Evolutionary conservation across 2,113 vertebrate species (phyloP).

Genomic region (Bothrops jararaca): DNA sequence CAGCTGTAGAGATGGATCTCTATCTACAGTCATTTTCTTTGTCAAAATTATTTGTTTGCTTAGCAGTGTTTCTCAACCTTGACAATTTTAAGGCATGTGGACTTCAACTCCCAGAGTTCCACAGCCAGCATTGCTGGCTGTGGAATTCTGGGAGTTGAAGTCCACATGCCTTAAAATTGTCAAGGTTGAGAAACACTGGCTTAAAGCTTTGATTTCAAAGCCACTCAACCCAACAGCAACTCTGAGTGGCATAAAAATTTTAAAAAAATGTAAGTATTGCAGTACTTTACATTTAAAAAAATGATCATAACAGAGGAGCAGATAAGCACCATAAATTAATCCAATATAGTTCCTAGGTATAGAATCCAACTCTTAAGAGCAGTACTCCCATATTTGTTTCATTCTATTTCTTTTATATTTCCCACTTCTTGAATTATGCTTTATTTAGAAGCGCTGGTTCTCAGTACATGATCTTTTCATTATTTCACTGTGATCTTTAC

Average conservation of each 20-base stretch:
- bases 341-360: background rate
- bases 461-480: background rate
- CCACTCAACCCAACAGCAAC: background rate
- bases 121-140: too few relatives aligned
- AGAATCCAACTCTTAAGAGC: background rate
- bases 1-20: background rate
- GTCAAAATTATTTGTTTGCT: background rate
- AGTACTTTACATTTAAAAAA: background rate
- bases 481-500: background rate
- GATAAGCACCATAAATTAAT: background rate
- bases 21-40: background rate
- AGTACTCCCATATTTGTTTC: background rate
- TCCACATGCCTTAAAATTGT: too few relatives aligned
- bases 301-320: background rate
- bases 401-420: background rate
- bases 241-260: background rate
- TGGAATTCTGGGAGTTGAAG: too few relatives aligned
- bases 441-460: slow-evolving; percentile 1
- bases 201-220: background rate
- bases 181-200: too few relatives aligned
- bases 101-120: too few relatives aligned
- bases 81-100: too few relatives aligned
- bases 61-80: too few relatives aligned
- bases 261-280: background rate
- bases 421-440: background rate